A percentile compares a stretch with the other conserved stretches of the same genome.
These are phyloP conservation scores for Falcunculus frontatus DNA, from an alignment of 2,113 vertebrate species.

Conservation along the genomic window DNA sequence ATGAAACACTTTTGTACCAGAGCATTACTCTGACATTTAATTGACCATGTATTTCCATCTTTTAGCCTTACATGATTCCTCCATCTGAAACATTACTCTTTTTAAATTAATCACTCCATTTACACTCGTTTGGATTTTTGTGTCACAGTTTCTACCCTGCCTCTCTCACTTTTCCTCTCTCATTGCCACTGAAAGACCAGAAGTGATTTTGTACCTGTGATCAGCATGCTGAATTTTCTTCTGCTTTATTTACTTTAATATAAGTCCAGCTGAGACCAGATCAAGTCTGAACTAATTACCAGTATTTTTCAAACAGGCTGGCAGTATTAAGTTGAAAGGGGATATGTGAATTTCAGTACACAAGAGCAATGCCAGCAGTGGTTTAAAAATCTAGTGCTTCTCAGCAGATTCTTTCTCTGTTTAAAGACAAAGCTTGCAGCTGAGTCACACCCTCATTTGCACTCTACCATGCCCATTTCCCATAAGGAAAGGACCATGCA, in stretches of 20 bases:
- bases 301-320: neutral
- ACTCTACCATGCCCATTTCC: neutral
- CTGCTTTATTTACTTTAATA: neutral
- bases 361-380: neutral
- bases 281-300: neutral
- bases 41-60: neutral
- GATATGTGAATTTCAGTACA: neutral
- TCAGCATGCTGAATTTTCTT: neutral
- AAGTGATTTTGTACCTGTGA: neutral
- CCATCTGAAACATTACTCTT: neutral
- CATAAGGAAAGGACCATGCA: neutral
- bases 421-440: neutral
- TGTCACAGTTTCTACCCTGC: neutral
- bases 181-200: neutral
- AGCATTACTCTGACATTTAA: slow-evolving; percentile 17
- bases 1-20: neutral
- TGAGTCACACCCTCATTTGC: neutral
- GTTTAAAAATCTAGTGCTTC: neutral
- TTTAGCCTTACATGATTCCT: neutral
- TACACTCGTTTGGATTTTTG: neutral
- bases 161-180: neutral
- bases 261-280: neutral
- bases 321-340: neutral
- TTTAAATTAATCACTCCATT: neutral
- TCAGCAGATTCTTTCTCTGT: neutral